Percentiles rank a stretch among this genome's conserved stretches.
Conservation (phyloP, 2,888 invertebrate genomes). For the Sarcophaga subvicina region DNA sequence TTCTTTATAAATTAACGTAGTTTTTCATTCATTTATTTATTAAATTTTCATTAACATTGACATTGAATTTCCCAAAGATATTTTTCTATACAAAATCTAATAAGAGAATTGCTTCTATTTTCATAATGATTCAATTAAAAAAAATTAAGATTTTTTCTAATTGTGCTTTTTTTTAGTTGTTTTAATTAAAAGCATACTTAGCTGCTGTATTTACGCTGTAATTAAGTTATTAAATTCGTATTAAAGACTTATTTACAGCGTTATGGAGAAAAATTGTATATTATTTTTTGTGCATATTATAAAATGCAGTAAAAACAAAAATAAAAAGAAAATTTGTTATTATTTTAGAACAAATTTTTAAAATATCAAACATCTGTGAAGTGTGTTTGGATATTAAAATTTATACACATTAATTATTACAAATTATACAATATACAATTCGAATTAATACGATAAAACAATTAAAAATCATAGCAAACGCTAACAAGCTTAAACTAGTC, state of each 20-base stretch:
- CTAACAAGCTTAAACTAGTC: too few species aligned
- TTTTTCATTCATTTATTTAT: slow-evolving; percentile 35
- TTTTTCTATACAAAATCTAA: neutral
- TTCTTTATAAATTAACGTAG: slow-evolving; percentile 25
- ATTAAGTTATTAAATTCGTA: slow-evolving; percentile 40
- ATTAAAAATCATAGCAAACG: too few species aligned
- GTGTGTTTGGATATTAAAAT: too few species aligned
- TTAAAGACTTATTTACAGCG: slow-evolving; percentile 2
- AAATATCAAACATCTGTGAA: too few species aligned
- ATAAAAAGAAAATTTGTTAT: too few species aligned
- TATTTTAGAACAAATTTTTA: too few species aligned
- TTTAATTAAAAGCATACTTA: slow-evolving; percentile 18
- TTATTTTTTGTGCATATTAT: too few species aligned
- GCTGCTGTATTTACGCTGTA: neutral
- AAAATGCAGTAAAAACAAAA: too few species aligned
- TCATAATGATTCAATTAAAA: slow-evolving; percentile 32
- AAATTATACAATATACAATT: too few species aligned
- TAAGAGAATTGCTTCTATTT: slow-evolving; percentile 3
- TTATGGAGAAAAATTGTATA: neutral
- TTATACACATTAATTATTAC: too few species aligned
- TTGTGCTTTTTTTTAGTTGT: slow-evolving; percentile 8
- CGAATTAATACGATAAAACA: too few species aligned
- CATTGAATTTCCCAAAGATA: slow-evolving; percentile 28
- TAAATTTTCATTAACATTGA: slow-evolving; percentile 40
- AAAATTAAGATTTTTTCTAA: neutral